Percentiles rank a stretch among this genome's conserved stretches.
These are phyloP conservation scores for Amorpha juglandis DNA, from an alignment of 2,888 invertebrate genomes.

Conservation along the genomic window DNA sequence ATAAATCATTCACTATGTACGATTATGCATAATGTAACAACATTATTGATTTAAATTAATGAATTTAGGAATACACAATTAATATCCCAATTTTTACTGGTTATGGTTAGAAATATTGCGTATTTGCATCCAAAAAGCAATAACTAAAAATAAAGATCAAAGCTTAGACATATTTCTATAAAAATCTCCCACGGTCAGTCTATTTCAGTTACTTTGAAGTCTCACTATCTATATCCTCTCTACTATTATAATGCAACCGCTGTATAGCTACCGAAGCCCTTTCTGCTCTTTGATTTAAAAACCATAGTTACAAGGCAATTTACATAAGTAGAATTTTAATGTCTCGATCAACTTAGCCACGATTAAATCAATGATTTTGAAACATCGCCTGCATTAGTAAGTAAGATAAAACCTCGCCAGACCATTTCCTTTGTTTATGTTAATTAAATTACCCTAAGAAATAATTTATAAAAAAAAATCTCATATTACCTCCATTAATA, in stretches of 20 bases:
- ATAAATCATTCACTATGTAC: no score
- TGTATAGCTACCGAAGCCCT: not conserved
- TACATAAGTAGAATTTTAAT: conserved; percentile 4
- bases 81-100: no score
- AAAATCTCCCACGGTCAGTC: no score
- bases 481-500: conserved; percentile 1
- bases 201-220: no score
- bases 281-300: not conserved
- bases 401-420: not conserved
- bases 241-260: not conserved
- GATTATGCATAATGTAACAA: no score
- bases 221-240: no score
- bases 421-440: conserved; percentile 23
- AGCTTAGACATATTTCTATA: no score
- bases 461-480: not conserved
- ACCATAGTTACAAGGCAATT: conserved; percentile 9
- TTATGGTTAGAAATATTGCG: no score
- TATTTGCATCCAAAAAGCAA: no score
- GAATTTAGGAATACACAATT: no score
- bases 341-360: conserved; percentile 9
- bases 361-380: conserved; percentile 23
- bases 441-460: conserved; percentile 14
- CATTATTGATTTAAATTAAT: no score
- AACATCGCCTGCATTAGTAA: not conserved
- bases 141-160: no score